Base-by-base conservation (phyloP, 2,888 invertebrate genomes). In the Amblyteles armatorius region DNA sequence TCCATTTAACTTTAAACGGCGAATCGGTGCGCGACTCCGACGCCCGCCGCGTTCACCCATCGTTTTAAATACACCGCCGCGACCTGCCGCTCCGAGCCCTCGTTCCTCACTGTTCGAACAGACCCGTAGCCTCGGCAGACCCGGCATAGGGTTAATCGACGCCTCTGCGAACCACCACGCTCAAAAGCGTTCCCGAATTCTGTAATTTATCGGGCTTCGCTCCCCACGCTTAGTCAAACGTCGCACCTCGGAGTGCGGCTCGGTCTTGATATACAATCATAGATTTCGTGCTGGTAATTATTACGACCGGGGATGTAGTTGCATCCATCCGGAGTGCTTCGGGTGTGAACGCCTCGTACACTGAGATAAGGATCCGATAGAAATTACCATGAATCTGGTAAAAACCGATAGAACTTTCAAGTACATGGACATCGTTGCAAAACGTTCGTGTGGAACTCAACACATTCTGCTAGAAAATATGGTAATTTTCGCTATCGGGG, bases 1-100 rank as follows among this genome's bases (percentile, higher is more conserved):
- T 92, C 94, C 94, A 94, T 94, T 94, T 93, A 94, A 94, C 93
- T 94, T 93, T 91, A 93, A 93, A 93, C 93, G 89, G 92, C 91
- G 92, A 93, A 93, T 93, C 93, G 90, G 91, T 89, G 90, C 90
- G 90, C 91, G 90, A 22, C 84, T 69, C 3, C 78, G 65, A 71
- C 82, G 78, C 83, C 84, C 44, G 71, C 76, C 78, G 83, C 79
- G 67, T 82, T 79, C 86, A 68, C 76, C 80, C 82, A 48, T 65
- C 90, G 90, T 93, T 93, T 93, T 93, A 93, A 93, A 93, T 93
- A 92, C 92, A 90, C 77, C 44, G 44, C 89, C 89, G 89, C 91
- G 91, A 91, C 91, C 91, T 92, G 88, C 65, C 69, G 73, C 86
- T 81, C 84, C 82, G 79, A 80, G 82, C 76, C 67, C 67, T 69